phyloP scores from a whole-genome alignment of 2,797 vertebrate species.

The Coendou prehensilis region DNA sequence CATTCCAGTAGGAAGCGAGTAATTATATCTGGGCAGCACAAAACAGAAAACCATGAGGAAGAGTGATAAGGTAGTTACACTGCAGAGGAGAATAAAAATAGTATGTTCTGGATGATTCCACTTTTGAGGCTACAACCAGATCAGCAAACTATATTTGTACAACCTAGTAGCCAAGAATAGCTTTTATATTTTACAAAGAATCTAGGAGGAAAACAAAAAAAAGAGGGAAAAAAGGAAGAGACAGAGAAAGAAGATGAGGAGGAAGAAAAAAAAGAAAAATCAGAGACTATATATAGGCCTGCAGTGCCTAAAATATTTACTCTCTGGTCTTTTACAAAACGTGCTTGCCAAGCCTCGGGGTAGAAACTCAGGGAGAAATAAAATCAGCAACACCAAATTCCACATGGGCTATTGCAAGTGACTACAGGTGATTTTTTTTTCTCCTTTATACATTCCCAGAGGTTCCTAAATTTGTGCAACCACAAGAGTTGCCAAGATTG shows the following conservation, averaged over 20 bases:
- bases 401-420: not conserved
- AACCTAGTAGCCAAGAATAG: not conserved
- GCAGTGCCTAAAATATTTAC: not conserved
- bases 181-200: not conserved
- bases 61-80: not conserved
- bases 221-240: not conserved
- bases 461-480: slow-evolving; percentile 2
- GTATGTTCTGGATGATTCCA: not conserved
- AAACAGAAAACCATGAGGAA: slow-evolving; percentile 16
- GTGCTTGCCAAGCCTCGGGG: not conserved
- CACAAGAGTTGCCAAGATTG: not conserved
- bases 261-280: not conserved
- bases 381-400: not conserved
- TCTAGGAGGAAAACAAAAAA: not conserved
- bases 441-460: not conserved
- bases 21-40: not conserved
- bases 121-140: not conserved
- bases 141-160: not conserved
- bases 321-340: not conserved
- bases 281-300: not conserved
- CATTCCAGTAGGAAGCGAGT: not conserved
- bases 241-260: not conserved
- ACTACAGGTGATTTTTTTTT: slow-evolving; percentile 12
- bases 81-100: not conserved
- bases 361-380: not conserved